Conservation (phyloP, 2,888 invertebrate genomes). For the Acronicta alni region DNA sequence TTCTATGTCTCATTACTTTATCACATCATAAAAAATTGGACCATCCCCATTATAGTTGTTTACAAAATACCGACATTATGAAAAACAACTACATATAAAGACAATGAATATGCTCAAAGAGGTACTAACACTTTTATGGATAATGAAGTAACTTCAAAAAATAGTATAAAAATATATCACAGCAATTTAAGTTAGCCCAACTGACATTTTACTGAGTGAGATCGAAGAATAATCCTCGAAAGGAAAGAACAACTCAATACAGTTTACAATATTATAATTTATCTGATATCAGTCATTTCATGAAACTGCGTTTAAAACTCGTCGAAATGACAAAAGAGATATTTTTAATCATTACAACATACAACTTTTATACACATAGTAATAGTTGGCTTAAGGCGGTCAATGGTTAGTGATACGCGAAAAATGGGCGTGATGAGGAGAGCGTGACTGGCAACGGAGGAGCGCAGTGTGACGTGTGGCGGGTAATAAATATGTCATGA, state of each 20-base stretch:
- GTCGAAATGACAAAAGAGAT: slow-evolving; percentile 53
- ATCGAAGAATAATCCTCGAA: slow-evolving; percentile 64
- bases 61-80: slow-evolving; percentile 67
- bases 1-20: slow-evolving; percentile 27
- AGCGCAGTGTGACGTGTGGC: slow-evolving; percentile 51
- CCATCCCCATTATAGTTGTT: slow-evolving; percentile 71
- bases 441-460: slow-evolving; percentile 64
- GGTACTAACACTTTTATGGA: slow-evolving; percentile 69
- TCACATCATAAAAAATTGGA: slow-evolving; percentile 67
- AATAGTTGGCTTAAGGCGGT: slow-evolving; percentile 60
- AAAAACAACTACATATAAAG: slow-evolving; percentile 72
- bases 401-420: slow-evolving; percentile 52
- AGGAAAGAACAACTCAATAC: slow-evolving; percentile 59
- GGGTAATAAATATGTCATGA: slow-evolving; percentile 36
- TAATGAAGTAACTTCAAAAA: slow-evolving; percentile 74
- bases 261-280: slow-evolving; percentile 66
- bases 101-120: slow-evolving; percentile 68
- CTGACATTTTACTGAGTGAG: slow-evolving; percentile 63
- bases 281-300: slow-evolving; percentile 63
- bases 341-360: slow-evolving; percentile 51
- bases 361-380: slow-evolving; percentile 55
- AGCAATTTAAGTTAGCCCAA: slow-evolving; percentile 85
- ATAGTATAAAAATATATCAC: slow-evolving; percentile 87
- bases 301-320: slow-evolving; percentile 55
- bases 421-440: slow-evolving; percentile 56